Evolutionary conservation across 1,140 invertebrate genomes (phyloP).

Genomic region (Conopomorpha cramerella): DNA sequence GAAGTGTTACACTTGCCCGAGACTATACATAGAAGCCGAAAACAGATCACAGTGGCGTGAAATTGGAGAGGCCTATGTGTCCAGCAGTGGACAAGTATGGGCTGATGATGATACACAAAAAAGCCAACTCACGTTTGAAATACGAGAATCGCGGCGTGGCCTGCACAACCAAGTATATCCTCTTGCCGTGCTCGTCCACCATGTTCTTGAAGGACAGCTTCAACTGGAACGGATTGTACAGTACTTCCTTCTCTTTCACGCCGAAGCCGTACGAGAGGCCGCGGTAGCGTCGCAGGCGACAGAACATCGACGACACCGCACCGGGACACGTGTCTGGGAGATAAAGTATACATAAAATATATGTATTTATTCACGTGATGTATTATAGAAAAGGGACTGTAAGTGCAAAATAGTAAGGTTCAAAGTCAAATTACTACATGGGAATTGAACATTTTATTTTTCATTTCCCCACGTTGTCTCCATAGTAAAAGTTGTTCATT

Average conservation of each 20-base stretch:
- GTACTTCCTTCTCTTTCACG: conserved; percentile 63
- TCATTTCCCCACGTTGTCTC: background rate
- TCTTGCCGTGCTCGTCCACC: conserved; percentile 53
- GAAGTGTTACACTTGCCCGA: too few relatives aligned
- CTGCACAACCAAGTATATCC: conserved; percentile 71
- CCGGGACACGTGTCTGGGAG: conserved; percentile 11
- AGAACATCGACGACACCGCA: conserved; percentile 28
- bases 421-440: too few relatives aligned
- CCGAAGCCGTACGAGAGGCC: conserved; percentile 61
- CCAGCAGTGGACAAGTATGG: conserved; percentile 4
- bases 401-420: too few relatives aligned
- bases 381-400: too few relatives aligned
- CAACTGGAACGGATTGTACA: conserved; percentile 76
- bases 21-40: too few relatives aligned
- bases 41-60: too few relatives aligned
- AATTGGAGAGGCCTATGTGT: too few relatives aligned
- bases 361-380: background rate
- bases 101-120: conserved; percentile 5
- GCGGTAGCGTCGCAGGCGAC: conserved; percentile 51
- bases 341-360: conserved; percentile 7
- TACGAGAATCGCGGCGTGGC: conserved; percentile 74
- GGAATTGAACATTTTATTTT: too few relatives aligned
- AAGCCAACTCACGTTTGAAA: conserved; percentile 69
- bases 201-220: conserved; percentile 71
- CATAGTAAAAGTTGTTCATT: background rate